Percentiles rank a stretch among this genome's conserved stretches.
Conservation (phyloP, 37 sponge, comb jelly and placozoan genomes). For the Diacarnus erythraeanus region DNA sequence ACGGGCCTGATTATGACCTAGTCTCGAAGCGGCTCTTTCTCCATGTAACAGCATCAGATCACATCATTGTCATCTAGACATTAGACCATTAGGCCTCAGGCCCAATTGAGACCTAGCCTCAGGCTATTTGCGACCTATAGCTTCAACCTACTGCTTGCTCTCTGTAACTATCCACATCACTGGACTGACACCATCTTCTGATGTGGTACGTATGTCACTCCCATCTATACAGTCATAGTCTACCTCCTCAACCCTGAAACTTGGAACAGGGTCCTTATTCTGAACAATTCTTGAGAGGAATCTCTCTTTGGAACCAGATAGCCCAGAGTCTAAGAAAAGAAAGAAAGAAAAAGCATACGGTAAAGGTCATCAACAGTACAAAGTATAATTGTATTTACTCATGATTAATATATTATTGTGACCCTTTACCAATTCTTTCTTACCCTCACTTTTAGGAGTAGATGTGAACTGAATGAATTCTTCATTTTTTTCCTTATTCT, state of each 20-base stretch:
- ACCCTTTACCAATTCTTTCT: background rate
- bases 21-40: too few species aligned
- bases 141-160: slow-evolving; percentile 19
- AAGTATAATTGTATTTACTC: too few species aligned
- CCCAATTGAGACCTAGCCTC: too few species aligned
- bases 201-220: background rate
- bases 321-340: too few species aligned
- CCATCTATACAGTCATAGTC: slow-evolving; percentile 12
- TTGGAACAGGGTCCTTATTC: background rate
- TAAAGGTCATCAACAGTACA: background rate
- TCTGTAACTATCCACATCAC: slow-evolving; percentile 54
- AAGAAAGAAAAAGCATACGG: background rate
- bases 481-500: background rate
- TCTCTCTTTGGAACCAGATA: too few species aligned
- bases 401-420: too few species aligned
- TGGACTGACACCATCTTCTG: slow-evolving; percentile 3
- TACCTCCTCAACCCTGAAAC: background rate
- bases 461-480: background rate
- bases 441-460: background rate
- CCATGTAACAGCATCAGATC: too few species aligned
- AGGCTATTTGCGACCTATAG: background rate
- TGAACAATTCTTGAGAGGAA: too few species aligned
- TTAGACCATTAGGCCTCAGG: too few species aligned
- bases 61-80: too few species aligned
- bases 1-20: too few species aligned